Conservation (phyloP, 2,113 vertebrate genomes). For the Antennarius striatus region DNA sequence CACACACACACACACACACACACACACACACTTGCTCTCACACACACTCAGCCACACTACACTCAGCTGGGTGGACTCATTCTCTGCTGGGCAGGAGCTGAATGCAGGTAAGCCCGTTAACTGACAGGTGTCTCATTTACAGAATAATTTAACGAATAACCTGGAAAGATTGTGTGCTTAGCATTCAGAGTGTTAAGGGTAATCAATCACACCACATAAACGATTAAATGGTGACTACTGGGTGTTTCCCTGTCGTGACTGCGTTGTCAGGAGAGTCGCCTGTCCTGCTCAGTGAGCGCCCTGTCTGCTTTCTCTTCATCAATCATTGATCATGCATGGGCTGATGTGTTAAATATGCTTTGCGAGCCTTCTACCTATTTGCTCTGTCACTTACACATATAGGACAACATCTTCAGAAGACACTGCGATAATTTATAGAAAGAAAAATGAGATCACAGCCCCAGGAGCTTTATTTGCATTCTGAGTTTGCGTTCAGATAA, state of each 20-base stretch:
- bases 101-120: conserved; percentile 39
- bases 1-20: neutral
- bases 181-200: neutral
- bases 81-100: conserved; percentile 19
- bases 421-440: neutral
- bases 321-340: conserved; percentile 52
- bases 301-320: conserved; percentile 28
- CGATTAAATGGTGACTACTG: neutral
- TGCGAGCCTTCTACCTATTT: conserved; percentile 25
- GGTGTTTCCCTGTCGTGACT: conserved; percentile 36
- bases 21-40: neutral
- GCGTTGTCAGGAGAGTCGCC: conserved; percentile 16
- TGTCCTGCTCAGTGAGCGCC: conserved; percentile 13
- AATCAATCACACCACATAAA: conserved; percentile 7
- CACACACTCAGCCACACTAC: neutral
- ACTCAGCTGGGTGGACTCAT: conserved; percentile 19
- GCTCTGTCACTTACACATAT: conserved; percentile 18
- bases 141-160: neutral
- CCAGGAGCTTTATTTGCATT: conserved; percentile 52
- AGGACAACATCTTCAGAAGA: conserved; percentile 23
- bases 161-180: neutral
- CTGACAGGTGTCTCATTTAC: neutral
- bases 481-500: conserved; percentile 39
- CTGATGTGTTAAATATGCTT: conserved; percentile 46
- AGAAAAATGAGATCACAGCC: conserved; percentile 30